phyloP scores from a whole-genome alignment of 1,140 invertebrate genomes.

The Pseudomyrmex dendroicus region DNA sequence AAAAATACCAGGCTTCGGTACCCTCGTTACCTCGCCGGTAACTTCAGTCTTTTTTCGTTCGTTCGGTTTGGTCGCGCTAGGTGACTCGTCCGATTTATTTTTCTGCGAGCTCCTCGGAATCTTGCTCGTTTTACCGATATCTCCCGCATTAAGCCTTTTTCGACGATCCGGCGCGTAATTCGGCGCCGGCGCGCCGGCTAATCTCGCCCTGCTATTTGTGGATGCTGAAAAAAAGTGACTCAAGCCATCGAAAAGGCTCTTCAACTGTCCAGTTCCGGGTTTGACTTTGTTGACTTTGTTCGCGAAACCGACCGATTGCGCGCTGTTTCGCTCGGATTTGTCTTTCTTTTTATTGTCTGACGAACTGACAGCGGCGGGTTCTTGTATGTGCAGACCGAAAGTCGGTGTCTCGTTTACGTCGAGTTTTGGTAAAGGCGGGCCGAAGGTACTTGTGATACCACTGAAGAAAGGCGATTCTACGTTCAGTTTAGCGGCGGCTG shows the following conservation, averaged over 20 bases:
- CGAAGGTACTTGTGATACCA: slow-evolving; percentile 79
- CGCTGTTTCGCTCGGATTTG: slow-evolving; percentile 44
- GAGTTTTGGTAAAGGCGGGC: slow-evolving; percentile 79
- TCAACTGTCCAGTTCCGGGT: slow-evolving; percentile 88
- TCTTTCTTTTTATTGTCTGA: slow-evolving; percentile 66
- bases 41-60: slow-evolving; percentile 50
- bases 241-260: slow-evolving; percentile 93
- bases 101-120: slow-evolving; percentile 46
- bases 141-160: slow-evolving; percentile 77
- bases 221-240: slow-evolving; percentile 93
- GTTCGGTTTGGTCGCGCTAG: slow-evolving; percentile 54
- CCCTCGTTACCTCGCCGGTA: slow-evolving; percentile 34
- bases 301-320: background rate
- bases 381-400: slow-evolving; percentile 78
- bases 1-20: slow-evolving; percentile 79
- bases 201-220: slow-evolving; percentile 85
- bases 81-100: slow-evolving; percentile 47
- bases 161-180: slow-evolving; percentile 85
- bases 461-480: slow-evolving; percentile 81
- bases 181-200: slow-evolving; percentile 83
- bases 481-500: slow-evolving; percentile 85
- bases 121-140: slow-evolving; percentile 64
- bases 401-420: slow-evolving; percentile 78
- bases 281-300: slow-evolving; percentile 78
- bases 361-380: slow-evolving; percentile 67